phyloP scores from a whole-genome alignment of 2,888 invertebrate species.

The Acanthococcus lagerstroemiae region DNA sequence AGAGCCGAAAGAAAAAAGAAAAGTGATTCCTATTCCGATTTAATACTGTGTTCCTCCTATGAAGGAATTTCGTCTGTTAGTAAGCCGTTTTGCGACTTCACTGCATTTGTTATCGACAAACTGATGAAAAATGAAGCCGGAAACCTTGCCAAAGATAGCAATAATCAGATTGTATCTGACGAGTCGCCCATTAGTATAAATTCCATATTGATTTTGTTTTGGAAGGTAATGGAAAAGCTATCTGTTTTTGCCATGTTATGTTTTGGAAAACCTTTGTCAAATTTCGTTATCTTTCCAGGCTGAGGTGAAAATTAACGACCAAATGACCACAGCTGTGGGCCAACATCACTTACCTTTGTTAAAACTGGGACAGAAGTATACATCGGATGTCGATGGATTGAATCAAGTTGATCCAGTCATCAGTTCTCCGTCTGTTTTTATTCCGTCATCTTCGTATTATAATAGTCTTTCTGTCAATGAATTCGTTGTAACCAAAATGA shows the following conservation, averaged over 20 bases:
- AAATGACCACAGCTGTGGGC: neutral
- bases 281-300: constrained; percentile 7
- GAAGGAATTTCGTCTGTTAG: neutral
- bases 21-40: constrained; percentile 23
- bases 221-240: constrained; percentile 27
- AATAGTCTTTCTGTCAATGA: constrained; percentile 8
- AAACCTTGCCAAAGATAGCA: neutral
- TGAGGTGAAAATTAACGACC: constrained; percentile 8
- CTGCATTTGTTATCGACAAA: constrained; percentile 7
- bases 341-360: constrained; percentile 20
- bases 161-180: neutral
- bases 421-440: neutral
- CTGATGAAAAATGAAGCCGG: neutral
- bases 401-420: neutral
- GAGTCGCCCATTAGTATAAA: constrained; percentile 15
- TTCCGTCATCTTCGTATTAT: neutral
- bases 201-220: constrained; percentile 12
- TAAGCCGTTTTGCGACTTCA: constrained; percentile 18
- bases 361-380: constrained; percentile 20
- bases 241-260: no score
- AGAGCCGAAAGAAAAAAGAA: constrained; percentile 14
- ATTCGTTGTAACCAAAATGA: constrained; percentile 15
- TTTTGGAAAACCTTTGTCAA: neutral
- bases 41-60: constrained; percentile 14
- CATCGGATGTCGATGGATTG: neutral